phyloP scores from a whole-genome alignment of 1,140 invertebrate species.

The Prorops nasuta region DNA sequence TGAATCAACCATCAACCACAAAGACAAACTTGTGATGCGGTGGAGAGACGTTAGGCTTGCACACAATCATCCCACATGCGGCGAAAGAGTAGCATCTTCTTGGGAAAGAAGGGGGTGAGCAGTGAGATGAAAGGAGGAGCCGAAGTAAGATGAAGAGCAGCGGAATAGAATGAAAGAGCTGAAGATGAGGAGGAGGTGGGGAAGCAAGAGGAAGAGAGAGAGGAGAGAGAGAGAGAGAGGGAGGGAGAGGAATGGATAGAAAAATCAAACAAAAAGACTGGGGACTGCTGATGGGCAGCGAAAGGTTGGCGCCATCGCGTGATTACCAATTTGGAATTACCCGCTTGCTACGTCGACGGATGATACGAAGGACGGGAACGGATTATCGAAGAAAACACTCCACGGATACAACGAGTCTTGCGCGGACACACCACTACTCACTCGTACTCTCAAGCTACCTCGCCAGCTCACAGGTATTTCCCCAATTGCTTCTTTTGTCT shows the following conservation, averaged over 20 bases:
- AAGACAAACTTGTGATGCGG: conserved; percentile 53
- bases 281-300: conserved; percentile 54
- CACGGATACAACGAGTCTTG: no score
- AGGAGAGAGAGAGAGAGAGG: conserved; percentile 5
- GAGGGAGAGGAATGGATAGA: conserved; percentile 9
- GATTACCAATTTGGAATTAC: conserved; percentile 59
- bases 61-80: conserved; percentile 49
- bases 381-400: conserved; percentile 17
- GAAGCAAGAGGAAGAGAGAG: conserved; percentile 20
- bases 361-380: conserved; percentile 37
- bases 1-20: conserved; percentile 51
- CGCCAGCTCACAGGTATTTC: no score
- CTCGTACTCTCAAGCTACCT: no score
- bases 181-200: background rate
- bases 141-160: background rate
- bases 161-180: background rate
- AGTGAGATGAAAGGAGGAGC: conserved; percentile 9
- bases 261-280: conserved; percentile 46
- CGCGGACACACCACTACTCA: no score
- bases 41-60: conserved; percentile 25
- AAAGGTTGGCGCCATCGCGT: conserved; percentile 57
- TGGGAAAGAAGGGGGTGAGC: background rate
- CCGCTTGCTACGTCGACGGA: conserved; percentile 28
- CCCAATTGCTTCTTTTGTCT: no score
- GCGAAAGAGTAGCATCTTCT: conserved; percentile 11